These are phyloP conservation scores for Hoplostethus mediterraneus DNA, from an alignment of 2,797 vertebrate genomes.

Conservation along the genomic window DNA sequence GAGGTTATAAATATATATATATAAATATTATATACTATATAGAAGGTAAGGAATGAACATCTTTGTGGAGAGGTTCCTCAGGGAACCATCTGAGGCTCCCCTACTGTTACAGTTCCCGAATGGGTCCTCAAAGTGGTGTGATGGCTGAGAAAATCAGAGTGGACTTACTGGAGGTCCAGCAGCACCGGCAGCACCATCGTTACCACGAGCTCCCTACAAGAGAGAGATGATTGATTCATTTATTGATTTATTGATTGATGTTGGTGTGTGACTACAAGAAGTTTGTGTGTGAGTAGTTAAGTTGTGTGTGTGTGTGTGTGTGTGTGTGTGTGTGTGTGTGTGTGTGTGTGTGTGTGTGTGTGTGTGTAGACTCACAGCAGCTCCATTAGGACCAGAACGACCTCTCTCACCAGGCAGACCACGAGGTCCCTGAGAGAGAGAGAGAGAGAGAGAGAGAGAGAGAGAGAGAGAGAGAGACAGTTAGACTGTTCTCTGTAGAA, in stretches of 20 bases:
- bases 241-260: slow-evolving; percentile 4
- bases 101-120: too few species aligned
- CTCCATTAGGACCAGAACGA: slow-evolving; percentile 89
- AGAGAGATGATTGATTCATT: slow-evolving; percentile 30
- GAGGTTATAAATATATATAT: too few species aligned
- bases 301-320: neutral
- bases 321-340: neutral
- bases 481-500: neutral
- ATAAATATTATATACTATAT: too few species aligned
- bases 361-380: slow-evolving; percentile 90
- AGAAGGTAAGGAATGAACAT: too few species aligned
- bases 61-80: too few species aligned
- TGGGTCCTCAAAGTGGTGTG: too few species aligned
- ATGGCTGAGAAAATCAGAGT: neutral
- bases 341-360: neutral
- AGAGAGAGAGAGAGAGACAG: neutral
- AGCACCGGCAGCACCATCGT: slow-evolving; percentile 93
- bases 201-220: slow-evolving; percentile 94
- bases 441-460: slow-evolving; percentile 27
- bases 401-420: slow-evolving; percentile 98
- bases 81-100: too few species aligned
- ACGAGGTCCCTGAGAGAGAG: slow-evolving; percentile 89
- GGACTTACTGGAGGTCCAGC: slow-evolving; percentile 94
- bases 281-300: neutral
- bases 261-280: too few species aligned